Base-by-base conservation (phyloP, 2,113 vertebrate species). In the Petrocephalus microphthalmus region DNA sequence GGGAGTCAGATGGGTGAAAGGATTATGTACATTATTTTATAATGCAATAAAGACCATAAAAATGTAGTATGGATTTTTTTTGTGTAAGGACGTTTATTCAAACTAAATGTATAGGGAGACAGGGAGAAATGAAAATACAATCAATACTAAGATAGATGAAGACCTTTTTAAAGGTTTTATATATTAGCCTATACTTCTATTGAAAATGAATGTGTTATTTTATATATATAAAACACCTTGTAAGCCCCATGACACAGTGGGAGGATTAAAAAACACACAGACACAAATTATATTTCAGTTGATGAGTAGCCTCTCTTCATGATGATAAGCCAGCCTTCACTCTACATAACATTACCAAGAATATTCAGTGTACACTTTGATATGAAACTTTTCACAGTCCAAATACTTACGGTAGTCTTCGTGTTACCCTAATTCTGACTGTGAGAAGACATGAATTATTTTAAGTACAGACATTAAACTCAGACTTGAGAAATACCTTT, bases 381-480 rank as follows among this genome's bases (percentile, higher is more conserved):
- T 17, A 93, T 92, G 90, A 94, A 93, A 93, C 89, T 93, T 86
- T 88, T 91, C 78, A 54, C 88, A 88, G 54, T 89, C 91, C 91
- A 95, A 95, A 94, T 94, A 92, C 90, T 92, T 92, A 91, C 92
- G 91, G 92, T 95, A 91, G 94, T 93, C 89, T 92, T 93, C 93
- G 93, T 95, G 93, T 90, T 91, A 92, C 92, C 88, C 93, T 95
- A 95, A 94, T 94, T 89, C 78, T 89, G 89, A 90, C 92, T 92
- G 85, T 91, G 91, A 94, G 89, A 90, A 90, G 84, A 94, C 93
- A 90, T 42, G n/a, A 78, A 78, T 78, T 78, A 78, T 78, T 78
- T 37, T 37, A 78, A 42, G 92, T 93, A 93, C 92, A 91, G 91
- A 93, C 92, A 93, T 94, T 95, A 93, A 91, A 92, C 92, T 94